A percentile compares a stretch with the other conserved stretches of the same genome.
Evolutionary conservation across 2,888 invertebrate genomes (phyloP).

Genomic region (Pegoplata infirma): DNA sequence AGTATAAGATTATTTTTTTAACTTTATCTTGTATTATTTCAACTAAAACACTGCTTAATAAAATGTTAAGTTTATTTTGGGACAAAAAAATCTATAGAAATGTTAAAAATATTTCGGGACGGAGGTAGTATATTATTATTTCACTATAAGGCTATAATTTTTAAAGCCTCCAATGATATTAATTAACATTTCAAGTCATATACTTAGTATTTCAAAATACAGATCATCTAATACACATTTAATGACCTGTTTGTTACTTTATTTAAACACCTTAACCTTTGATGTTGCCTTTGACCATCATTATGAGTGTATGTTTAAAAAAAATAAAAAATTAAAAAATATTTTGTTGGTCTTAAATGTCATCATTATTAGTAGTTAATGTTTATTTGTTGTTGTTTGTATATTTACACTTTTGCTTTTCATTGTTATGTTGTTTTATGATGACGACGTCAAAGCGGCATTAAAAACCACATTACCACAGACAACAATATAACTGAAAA

Average conservation of each 20-base stretch:
- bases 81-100: too few species aligned
- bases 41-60: too few species aligned
- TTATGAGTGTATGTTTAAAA: background rate
- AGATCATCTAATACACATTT: background rate
- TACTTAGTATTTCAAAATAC: background rate
- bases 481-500: slow-evolving; percentile 2
- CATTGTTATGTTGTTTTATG: background rate
- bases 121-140: too few species aligned
- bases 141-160: too few species aligned
- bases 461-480: background rate
- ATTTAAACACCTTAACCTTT: slow-evolving; percentile 14
- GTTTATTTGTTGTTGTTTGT: background rate
- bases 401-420: slow-evolving; percentile 29
- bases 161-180: background rate
- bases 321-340: too few species aligned
- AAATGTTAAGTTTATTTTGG: too few species aligned
- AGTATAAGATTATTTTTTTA: too few species aligned
- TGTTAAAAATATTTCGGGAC: too few species aligned
- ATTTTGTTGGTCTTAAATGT: slow-evolving; percentile 15
- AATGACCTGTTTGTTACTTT: background rate
- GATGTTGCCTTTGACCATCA: slow-evolving; percentile 10
- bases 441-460: too few species aligned
- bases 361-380: slow-evolving; percentile 4
- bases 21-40: too few species aligned
- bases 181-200: background rate